Base-by-base conservation (phyloP, 2,888 invertebrate species). In the Drosophila subquinaria region DNA sequence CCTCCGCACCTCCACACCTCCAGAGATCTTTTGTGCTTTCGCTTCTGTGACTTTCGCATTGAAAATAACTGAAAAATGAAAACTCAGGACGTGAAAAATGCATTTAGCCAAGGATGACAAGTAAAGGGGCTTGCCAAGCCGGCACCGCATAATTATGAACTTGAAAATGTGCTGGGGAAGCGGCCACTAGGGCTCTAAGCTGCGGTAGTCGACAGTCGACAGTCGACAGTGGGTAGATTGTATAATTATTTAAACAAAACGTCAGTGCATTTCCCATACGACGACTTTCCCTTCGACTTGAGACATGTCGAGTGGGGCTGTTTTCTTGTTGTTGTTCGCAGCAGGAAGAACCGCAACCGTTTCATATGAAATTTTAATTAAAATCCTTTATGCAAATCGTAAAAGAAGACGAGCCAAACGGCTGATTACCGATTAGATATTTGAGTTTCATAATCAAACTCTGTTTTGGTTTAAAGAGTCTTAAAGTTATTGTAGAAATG, bases 71-170 rank as follows among this genome's bases (percentile, higher is more conserved):
- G 82, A 79, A 85, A 85, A 73, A 78, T 76, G 62, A 74, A 76
- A 69, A 59, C 45, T 48, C 51, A 45, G 69, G 71, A 72, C 62
- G 76, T 52, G 63, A 60, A 73, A 84, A 79, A 74, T 80, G 85
- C 76, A 79, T 81, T 69, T 68, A 59, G 63, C 53, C 52, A 36
- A 36, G 42, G 40, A 55, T 48, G 45, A 42, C 23, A n/a, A 55
- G 33, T 9, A 8, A 42, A 56, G 27, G n/a, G 45, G 36, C 15
- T 50, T 47, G 63, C 17, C 27, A 52, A 60, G 50, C 57, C 51
- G 64, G 40, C 53, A 50, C 61, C 66, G 76, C 80, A 86, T 88
- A 90, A 90, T 90, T 90, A 90, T 90, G 90, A 90, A 86, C 90
- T 90, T 90, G 90, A 90, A 90, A 84, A 80, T 64, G 36, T 36